phyloP scores from a whole-genome alignment of 2,797 vertebrate genomes.

The Hydrocynus forskahlii region DNA sequence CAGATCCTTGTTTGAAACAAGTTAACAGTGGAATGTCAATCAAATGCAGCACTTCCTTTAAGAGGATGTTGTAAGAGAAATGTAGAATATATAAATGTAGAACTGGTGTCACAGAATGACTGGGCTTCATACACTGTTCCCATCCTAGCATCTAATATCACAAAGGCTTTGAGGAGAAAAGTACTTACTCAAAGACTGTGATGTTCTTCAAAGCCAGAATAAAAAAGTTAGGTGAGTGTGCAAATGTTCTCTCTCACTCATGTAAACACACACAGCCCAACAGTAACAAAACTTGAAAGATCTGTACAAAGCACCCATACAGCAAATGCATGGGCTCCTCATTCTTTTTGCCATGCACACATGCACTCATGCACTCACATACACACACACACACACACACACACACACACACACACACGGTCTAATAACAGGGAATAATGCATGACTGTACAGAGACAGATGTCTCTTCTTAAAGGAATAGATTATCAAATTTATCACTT shows the following conservation, averaged over 20 bases:
- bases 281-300: not conserved
- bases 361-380: too few relatives aligned
- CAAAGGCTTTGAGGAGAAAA: not conserved
- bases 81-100: not conserved
- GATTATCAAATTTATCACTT: too few relatives aligned
- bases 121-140: too few relatives aligned
- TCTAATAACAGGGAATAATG: not conserved
- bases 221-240: constrained; percentile 3
- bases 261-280: not conserved
- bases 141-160: not conserved
- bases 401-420: not conserved
- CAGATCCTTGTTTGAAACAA: too few relatives aligned
- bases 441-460: not conserved
- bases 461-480: not conserved
- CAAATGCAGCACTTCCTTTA: constrained; percentile 4
- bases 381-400: not conserved
- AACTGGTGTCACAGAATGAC: too few relatives aligned
- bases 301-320: not conserved
- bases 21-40: not conserved
- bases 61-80: not conserved
- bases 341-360: too few relatives aligned
- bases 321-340: not conserved
- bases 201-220: too few relatives aligned
- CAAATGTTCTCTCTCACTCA: not conserved
- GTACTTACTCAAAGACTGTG: too few relatives aligned